These are phyloP conservation scores for Schizopygopsis pylzovi DNA, from an alignment of 2,797 vertebrate species.

Conservation along the genomic window DNA sequence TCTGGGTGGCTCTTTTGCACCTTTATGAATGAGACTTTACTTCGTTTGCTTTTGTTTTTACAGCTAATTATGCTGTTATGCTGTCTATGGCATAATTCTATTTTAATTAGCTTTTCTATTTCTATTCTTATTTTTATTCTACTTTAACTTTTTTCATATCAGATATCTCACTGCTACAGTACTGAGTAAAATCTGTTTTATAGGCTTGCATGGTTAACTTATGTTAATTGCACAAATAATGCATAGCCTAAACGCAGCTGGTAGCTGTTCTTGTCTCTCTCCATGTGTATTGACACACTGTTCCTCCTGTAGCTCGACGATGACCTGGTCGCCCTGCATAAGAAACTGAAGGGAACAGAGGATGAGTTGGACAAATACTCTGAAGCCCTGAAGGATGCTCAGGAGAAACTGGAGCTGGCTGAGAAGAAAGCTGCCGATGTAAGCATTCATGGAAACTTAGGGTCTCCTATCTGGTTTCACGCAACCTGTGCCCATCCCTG, in stretches of 20 bases:
- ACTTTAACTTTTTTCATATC: neutral
- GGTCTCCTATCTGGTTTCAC: neutral
- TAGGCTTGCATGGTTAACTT: neutral
- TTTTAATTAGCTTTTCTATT: neutral
- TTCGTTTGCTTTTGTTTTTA: neutral
- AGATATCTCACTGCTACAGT: neutral
- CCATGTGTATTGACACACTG: constrained; percentile 3
- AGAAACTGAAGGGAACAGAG: constrained; percentile 97
- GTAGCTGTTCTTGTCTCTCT: neutral
- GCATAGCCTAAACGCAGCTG: neutral
- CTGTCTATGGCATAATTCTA: neutral
- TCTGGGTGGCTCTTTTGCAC: neutral
- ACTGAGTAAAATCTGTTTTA: neutral
- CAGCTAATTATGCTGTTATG: neutral
- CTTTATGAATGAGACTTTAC: neutral
- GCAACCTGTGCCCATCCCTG: neutral
- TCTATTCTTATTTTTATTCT: neutral
- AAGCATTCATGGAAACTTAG: constrained; percentile 73
- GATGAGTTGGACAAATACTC: constrained; percentile 99
- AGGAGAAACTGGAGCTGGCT: constrained; percentile 98
- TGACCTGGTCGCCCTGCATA: constrained; percentile 94
- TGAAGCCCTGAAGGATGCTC: constrained; percentile 97
- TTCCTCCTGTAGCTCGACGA: constrained; percentile 88
- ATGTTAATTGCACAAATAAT: neutral
- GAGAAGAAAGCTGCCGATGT: constrained; percentile 98